phyloP scores from a whole-genome alignment of 2,797 vertebrate genomes.

The Tympanoctomys barrerae region DNA sequence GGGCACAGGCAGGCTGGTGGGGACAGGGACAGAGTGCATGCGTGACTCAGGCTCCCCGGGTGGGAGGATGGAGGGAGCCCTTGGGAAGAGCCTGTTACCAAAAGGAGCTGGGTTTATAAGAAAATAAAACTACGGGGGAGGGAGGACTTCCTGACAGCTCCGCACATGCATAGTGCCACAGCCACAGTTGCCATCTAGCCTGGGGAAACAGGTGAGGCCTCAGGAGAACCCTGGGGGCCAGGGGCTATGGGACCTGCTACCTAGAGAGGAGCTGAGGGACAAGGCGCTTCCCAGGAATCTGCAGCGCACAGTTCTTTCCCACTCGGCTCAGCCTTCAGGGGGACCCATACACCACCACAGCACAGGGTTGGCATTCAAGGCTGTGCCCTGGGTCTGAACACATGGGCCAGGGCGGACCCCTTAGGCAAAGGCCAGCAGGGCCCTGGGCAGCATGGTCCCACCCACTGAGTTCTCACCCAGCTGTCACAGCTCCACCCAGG shows the following conservation, averaged over 20 bases:
- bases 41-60: constrained; percentile 1
- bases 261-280: neutral
- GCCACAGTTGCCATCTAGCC: neutral
- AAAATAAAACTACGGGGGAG: constrained; percentile 80
- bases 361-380: neutral
- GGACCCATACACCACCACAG: neutral
- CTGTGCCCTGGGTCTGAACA: neutral
- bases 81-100: constrained; percentile 76
- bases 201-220: neutral
- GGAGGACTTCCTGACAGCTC: constrained; percentile 61
- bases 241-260: neutral
- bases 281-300: neutral
- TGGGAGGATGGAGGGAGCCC: constrained; percentile 48
- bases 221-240: neutral
- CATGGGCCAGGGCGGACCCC: neutral
- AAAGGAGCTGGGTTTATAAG: constrained; percentile 83
- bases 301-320: neutral
- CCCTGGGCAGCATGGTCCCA: constrained; percentile 1
- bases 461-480: constrained; percentile 69
- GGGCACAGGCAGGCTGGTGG: neutral
- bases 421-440: neutral
- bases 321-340: neutral
- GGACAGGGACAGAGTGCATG: neutral
- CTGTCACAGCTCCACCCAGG: constrained; percentile 75
- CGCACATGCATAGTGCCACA: neutral